Conservation (phyloP, 2,888 invertebrate species). For the Dusona sp. region DNA sequence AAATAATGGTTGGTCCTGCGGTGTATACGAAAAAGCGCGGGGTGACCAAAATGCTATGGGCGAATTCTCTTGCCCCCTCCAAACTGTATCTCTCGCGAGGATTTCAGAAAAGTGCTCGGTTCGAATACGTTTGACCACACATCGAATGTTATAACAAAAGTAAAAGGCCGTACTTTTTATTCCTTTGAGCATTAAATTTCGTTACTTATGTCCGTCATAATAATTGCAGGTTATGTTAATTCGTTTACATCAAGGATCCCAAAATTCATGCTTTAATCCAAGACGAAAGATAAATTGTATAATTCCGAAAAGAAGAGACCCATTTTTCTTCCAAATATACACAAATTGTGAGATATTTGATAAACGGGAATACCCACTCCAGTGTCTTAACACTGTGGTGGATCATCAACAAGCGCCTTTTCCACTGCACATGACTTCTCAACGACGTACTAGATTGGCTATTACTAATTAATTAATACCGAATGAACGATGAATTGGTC, state of each 20-base stretch:
- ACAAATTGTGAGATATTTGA: too few relatives aligned
- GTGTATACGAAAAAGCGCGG: slow-evolving; percentile 64
- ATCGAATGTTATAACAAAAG: not conserved
- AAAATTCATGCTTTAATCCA: not conserved
- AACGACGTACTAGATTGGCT: not conserved
- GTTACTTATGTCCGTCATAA: not conserved
- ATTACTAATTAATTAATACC: not conserved
- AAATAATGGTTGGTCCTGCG: slow-evolving; percentile 79
- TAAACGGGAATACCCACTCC: too few relatives aligned
- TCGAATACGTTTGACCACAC: not conserved
- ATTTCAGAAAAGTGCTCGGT: slow-evolving; percentile 25
- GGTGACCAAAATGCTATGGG: slow-evolving; percentile 54
- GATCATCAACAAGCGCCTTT: too few relatives aligned
- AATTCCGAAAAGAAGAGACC: too few relatives aligned
- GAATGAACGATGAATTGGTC: not conserved
- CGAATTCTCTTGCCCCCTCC: slow-evolving; percentile 18
- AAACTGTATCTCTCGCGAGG: slow-evolving; percentile 7
- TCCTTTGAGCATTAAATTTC: not conserved
- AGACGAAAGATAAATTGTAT: not conserved
- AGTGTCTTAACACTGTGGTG: too few relatives aligned
- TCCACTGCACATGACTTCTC: not conserved
- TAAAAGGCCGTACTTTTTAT: slow-evolving; percentile 3
- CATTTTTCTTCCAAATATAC: too few relatives aligned
- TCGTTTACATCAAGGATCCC: not conserved
- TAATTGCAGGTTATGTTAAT: not conserved